Conservation (phyloP, 2,113 vertebrate genomes). For the Eurystomus gularis region DNA sequence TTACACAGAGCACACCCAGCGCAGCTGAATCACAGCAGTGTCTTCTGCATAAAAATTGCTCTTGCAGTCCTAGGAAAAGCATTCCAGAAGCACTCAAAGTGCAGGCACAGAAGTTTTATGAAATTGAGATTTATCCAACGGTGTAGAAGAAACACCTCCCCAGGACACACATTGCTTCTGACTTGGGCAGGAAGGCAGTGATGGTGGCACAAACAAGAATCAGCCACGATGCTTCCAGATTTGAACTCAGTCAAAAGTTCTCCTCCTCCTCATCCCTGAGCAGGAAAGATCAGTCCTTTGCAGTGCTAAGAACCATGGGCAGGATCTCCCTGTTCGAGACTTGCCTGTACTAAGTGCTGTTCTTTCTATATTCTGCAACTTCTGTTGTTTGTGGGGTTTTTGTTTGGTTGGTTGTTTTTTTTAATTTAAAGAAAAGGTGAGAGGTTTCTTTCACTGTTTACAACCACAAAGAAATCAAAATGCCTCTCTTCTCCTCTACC, state of each 20-base stretch:
- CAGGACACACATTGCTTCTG: background rate
- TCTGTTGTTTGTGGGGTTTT: background rate
- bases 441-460: background rate
- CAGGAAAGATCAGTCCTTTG: background rate
- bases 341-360: background rate
- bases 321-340: background rate
- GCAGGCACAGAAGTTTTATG: background rate
- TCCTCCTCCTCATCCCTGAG: background rate
- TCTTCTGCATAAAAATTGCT: background rate
- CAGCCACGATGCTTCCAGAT: background rate
- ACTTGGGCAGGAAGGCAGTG: background rate
- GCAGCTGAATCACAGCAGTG: background rate
- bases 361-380: background rate
- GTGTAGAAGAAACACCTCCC: background rate
- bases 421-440: background rate
- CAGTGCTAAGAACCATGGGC: background rate
- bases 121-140: background rate
- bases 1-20: background rate
- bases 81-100: background rate
- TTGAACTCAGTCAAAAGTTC: background rate
- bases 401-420: background rate
- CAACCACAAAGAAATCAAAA: background rate
- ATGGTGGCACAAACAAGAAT: background rate
- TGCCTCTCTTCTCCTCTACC: background rate
- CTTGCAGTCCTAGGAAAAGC: background rate